Conservation (phyloP, 2,888 invertebrate species). For the Lithophane socia region DNA sequence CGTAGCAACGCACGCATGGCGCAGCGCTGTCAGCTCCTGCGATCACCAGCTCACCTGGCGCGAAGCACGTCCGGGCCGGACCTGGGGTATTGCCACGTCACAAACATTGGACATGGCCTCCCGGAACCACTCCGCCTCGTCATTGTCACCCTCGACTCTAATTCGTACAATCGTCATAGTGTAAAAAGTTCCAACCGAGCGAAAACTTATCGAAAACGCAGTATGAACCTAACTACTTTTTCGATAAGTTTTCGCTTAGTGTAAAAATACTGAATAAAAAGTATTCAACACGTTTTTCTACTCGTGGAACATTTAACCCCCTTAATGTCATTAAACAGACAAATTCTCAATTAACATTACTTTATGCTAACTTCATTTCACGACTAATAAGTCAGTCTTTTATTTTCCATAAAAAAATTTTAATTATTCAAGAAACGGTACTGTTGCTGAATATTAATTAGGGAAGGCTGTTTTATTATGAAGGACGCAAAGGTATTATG, state of each 20-base stretch:
- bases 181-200: background rate
- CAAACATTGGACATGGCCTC: too few species aligned
- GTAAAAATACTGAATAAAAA: background rate
- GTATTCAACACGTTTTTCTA: background rate
- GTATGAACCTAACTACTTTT: background rate
- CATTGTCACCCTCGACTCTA: too few species aligned
- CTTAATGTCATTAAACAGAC: slow-evolving; percentile 44
- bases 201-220: background rate
- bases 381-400: slow-evolving; percentile 65
- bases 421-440: slow-evolving; percentile 67
- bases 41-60: too few species aligned
- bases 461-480: slow-evolving; percentile 61
- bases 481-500: slow-evolving; percentile 62
- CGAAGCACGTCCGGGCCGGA: too few species aligned
- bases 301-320: background rate
- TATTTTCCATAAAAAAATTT: slow-evolving; percentile 68
- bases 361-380: slow-evolving; percentile 65
- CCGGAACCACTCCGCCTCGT: too few species aligned
- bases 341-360: slow-evolving; percentile 63
- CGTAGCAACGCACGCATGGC: too few species aligned
- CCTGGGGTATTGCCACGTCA: too few species aligned
- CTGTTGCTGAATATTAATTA: slow-evolving; percentile 67
- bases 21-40: too few species aligned
- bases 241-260: too few species aligned
- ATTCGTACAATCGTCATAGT: background rate